Percentiles rank a stretch among this genome's conserved stretches.
Conservation (phyloP, 1,140 invertebrate genomes). For the Drosophila subobscura region DNA sequence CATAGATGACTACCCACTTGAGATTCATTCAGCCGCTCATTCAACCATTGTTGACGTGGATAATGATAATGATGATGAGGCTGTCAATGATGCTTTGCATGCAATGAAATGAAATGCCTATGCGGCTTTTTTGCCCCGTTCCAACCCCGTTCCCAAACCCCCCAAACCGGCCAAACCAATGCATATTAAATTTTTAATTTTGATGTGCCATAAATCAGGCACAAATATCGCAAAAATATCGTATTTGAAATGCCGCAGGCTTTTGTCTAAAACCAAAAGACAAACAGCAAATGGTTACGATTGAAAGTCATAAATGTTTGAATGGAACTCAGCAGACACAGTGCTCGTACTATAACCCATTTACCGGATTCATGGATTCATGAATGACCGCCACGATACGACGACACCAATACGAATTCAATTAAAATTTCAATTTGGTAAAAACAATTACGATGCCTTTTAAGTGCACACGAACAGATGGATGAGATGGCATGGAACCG, state of each 20-base stretch:
- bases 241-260: conserved; percentile 2
- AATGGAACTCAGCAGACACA: too few relatives aligned
- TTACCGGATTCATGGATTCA: background rate
- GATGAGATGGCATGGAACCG: conserved; percentile 16
- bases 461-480: conserved; percentile 48
- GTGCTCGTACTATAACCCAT: too few relatives aligned
- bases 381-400: too few relatives aligned
- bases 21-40: conserved; percentile 63
- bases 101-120: conserved; percentile 65
- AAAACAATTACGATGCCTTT: conserved; percentile 64
- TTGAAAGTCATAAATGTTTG: conserved; percentile 10
- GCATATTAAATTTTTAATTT: conserved; percentile 73
- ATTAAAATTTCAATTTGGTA: conserved; percentile 71
- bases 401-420: conserved; percentile 49
- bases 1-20: conserved; percentile 47
- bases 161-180: too few relatives aligned
- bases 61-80: conserved; percentile 52
- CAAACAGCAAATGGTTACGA: conserved; percentile 2
- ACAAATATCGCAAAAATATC: background rate
- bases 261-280: conserved; percentile 18
- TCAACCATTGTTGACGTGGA: conserved; percentile 69
- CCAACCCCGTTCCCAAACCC: background rate
- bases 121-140: conserved; percentile 51
- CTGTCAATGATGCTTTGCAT: conserved; percentile 42
- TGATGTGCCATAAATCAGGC: conserved; percentile 36